phyloP scores from a whole-genome alignment of 1,140 invertebrate species.

The Zaprionus vittiger region DNA sequence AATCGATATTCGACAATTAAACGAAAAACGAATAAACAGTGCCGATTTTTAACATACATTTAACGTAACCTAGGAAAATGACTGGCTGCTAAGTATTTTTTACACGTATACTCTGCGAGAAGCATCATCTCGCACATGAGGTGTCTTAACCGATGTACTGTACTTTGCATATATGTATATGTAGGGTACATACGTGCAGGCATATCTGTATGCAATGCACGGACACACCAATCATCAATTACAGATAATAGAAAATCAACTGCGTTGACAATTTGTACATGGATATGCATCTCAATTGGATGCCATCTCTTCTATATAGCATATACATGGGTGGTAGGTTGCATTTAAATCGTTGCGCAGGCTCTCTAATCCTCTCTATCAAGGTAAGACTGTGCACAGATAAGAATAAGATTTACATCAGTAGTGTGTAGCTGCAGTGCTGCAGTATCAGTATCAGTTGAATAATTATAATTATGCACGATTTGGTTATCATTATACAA shows the following conservation, averaged over 20 bases:
- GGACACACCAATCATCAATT: constrained; percentile 58
- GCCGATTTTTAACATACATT: constrained; percentile 46
- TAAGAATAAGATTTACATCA: constrained; percentile 60
- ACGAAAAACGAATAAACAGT: constrained; percentile 60
- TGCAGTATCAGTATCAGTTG: constrained; percentile 23
- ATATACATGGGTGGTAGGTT: constrained; percentile 64
- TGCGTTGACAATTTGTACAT: constrained; percentile 38
- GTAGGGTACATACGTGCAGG: constrained; percentile 18
- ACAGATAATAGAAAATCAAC: constrained; percentile 59
- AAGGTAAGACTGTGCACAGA: constrained; percentile 49
- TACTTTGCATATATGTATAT: constrained; percentile 57
- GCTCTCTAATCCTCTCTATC: constrained; percentile 30
- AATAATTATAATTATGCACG: constrained; percentile 66
- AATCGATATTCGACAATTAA: constrained; percentile 54
- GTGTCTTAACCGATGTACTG: constrained; percentile 49
- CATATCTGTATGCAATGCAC: constrained; percentile 53
- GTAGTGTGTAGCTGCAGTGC: constrained; percentile 2
- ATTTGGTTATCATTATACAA: constrained; percentile 77
- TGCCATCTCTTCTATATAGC: constrained; percentile 57
- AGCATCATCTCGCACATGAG: constrained; percentile 29
- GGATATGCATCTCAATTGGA: constrained; percentile 54
- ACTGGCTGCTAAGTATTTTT: constrained; percentile 63
- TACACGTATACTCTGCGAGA: constrained; percentile 47
- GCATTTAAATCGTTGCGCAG: constrained; percentile 35
- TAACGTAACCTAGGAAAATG: constrained; percentile 61